Conservation (phyloP, 2,113 vertebrate genomes). For the Perca fluviatilis region DNA sequence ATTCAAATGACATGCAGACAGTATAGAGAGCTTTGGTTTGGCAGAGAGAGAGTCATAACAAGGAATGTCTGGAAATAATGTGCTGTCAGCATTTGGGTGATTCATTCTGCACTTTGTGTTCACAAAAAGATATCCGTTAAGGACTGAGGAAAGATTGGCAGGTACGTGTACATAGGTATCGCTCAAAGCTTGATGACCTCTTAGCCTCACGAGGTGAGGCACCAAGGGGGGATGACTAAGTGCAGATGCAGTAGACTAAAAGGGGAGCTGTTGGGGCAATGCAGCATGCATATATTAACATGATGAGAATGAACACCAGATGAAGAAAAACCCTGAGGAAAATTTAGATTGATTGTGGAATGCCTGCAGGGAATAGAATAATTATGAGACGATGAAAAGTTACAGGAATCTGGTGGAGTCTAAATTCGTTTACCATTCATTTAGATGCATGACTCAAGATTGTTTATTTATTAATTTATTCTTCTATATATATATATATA, state of each 20-base stretch:
- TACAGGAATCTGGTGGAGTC: background rate
- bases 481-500: background rate
- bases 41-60: constrained; percentile 62
- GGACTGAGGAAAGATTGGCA: constrained; percentile 17
- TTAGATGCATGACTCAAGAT: background rate
- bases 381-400: background rate
- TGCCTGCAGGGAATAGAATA: constrained; percentile 6
- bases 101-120: constrained; percentile 53
- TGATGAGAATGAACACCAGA: constrained; percentile 8
- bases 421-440: background rate
- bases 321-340: background rate
- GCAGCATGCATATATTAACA: constrained; percentile 27
- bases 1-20: constrained; percentile 76
- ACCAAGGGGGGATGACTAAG: constrained; percentile 3
- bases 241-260: constrained; percentile 18
- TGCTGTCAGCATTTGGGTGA: constrained; percentile 64
- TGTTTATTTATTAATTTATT: constrained; percentile 7
- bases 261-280: constrained; percentile 2
- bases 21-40: constrained; percentile 66
- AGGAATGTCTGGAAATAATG: constrained; percentile 59
- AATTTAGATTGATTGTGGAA: constrained; percentile 10
- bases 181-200: constrained; percentile 37
- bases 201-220: constrained; percentile 3
- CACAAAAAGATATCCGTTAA: constrained; percentile 29
- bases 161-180: constrained; percentile 7